Percentiles rank a stretch among this genome's conserved stretches.
Conservation (phyloP, 2,113 vertebrate species). For the Columba janthina region DNA sequence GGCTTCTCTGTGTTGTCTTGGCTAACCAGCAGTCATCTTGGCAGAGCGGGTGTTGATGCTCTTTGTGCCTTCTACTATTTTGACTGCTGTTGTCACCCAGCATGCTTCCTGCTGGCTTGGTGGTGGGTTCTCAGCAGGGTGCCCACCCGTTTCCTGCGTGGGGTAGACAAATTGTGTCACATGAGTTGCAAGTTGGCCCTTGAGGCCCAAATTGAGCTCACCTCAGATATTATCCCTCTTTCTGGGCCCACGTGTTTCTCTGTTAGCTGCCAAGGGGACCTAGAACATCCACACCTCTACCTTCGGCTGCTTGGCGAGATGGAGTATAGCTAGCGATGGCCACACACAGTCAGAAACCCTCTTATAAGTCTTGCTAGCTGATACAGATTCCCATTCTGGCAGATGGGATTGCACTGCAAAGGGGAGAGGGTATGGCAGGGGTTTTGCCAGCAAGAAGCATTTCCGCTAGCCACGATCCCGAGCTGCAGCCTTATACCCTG, state of each 20-base stretch:
- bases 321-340: not conserved
- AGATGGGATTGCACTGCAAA: not conserved
- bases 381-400: not conserved
- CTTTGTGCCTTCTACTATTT: not conserved
- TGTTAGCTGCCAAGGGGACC: not conserved
- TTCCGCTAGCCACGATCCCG: not conserved
- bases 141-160: not conserved
- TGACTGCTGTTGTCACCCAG: not conserved
- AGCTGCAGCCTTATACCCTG: not conserved
- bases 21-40: not conserved
- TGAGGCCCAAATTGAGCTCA: not conserved
- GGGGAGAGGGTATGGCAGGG: not conserved
- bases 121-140: not conserved
- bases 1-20: constrained; percentile 8
- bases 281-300: not conserved
- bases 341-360: not conserved
- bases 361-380: not conserved
- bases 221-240: not conserved
- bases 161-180: not conserved
- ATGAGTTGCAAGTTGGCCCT: not conserved
- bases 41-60: not conserved
- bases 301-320: not conserved
- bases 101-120: not conserved
- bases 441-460: not conserved
- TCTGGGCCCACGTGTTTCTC: not conserved